Evolutionary conservation across 2,888 invertebrate genomes (phyloP), one percentile per base, ranked within the genome.

Genomic region (Agriopis aurantiaria): DNA sequence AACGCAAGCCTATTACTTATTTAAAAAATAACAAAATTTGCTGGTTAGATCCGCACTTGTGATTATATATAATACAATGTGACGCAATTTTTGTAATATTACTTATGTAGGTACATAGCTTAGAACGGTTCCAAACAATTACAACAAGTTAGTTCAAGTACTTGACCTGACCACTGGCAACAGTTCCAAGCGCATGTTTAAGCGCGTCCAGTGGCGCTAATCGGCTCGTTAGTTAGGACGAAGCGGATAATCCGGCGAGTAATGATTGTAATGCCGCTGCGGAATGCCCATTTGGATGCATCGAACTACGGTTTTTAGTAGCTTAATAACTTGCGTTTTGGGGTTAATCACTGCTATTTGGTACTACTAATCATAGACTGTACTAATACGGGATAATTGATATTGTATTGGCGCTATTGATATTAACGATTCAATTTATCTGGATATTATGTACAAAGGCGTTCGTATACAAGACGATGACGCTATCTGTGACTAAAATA

Each of bases 251-350:
- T 67, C 67, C 61, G n/a, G 46, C 17, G 46, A 67, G 6, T 43
- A 58, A 48, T 65, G 57, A 51, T 51, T 33, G 45, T 62, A 62
- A 53, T 45, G 53, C 61, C 45, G 53, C 62, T 45, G 33, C 46
- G 62, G 33, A 62, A 62, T 55, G 53, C 52, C 62, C 53, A 62
- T 62, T 53, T 62, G 45, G 53, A 62, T 23, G 45, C 62, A 52
- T 52, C 53, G 17, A 55, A 62, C 62, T 62, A 62, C 62, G n/a
- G 62, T 62, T 62, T 62, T 62, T 62, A 62, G 62, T 62, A 53
- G 43, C 53, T 62, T 62, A 53, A 52, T 62, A 62, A 62, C 62
- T 62, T 45, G 49, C 60, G 14, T 49, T 59, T 59, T 51, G 52
- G 53, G 62, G 53, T 62, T 62, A 62, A 62, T 55, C 52, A 62